A percentile compares a stretch with the other conserved stretches of the same genome.
Conservation (phyloP, 2,113 vertebrate species). For the Cisticola juncidis region DNA sequence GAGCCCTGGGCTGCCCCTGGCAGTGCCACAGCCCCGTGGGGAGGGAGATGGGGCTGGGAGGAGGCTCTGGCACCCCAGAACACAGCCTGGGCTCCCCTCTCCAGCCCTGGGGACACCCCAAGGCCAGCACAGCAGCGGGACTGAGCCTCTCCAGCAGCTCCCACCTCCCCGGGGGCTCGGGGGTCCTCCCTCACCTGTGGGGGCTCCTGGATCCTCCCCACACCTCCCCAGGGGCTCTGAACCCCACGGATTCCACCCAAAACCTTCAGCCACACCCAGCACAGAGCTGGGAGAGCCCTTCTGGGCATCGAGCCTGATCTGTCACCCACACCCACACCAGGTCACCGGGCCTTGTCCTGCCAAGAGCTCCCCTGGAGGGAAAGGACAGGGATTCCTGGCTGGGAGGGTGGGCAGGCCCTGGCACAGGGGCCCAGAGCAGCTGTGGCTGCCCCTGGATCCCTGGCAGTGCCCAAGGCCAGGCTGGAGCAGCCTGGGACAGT, state of each 20-base stretch:
- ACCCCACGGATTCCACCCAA: neutral
- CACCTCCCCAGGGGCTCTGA: rapidly evolving
- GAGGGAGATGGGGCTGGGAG: neutral
- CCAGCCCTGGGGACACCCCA: neutral
- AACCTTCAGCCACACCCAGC: neutral
- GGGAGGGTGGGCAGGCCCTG: neutral
- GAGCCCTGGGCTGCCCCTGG: rapidly evolving
- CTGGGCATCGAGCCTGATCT: neutral
- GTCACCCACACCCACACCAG: rapidly evolving
- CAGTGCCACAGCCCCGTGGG: neutral
- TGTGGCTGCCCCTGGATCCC: neutral
- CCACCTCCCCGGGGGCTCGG: neutral
- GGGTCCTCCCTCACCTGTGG: rapidly evolving
- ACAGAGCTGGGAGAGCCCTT: neutral
- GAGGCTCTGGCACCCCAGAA: neutral
- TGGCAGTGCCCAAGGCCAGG: neutral
- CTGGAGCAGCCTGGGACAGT: neutral
- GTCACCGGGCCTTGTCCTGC: neutral
- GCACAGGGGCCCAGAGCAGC: neutral
- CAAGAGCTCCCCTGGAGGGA: neutral
- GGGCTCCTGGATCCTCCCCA: too few species aligned
- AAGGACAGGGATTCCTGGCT: neutral
- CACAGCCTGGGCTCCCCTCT: neutral
- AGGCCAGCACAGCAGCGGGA: neutral
- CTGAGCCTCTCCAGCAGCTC: neutral